These are phyloP conservation scores for Syngnathoides biaculeatus DNA, from an alignment of 2,113 vertebrate genomes.

Conservation along the genomic window DNA sequence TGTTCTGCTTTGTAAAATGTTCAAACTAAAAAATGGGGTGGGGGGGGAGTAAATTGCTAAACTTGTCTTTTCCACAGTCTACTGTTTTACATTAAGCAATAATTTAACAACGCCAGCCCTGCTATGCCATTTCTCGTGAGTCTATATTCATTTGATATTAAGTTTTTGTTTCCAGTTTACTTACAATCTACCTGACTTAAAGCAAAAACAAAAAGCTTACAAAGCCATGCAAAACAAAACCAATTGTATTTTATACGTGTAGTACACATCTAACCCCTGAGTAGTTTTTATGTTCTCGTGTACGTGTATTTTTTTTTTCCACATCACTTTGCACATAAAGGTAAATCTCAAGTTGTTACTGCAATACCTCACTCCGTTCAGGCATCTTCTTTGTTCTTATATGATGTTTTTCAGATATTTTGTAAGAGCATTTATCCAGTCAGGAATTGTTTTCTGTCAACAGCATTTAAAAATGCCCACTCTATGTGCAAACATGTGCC, in stretches of 20 bases:
- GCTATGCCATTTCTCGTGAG: slow-evolving; percentile 4
- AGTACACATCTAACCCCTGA: slow-evolving; percentile 45
- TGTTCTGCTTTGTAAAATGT: slow-evolving; percentile 35
- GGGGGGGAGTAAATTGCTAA: slow-evolving; percentile 55
- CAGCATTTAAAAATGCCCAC: slow-evolving; percentile 66
- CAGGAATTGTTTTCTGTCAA: slow-evolving; percentile 52
- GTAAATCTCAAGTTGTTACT: slow-evolving; percentile 42
- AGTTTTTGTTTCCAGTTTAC: slow-evolving; percentile 17
- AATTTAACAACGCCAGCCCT: slow-evolving; percentile 23
- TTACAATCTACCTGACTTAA: slow-evolving; percentile 46
- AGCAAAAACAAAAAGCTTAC: slow-evolving; percentile 41
- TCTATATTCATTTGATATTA: neutral
- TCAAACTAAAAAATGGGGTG: slow-evolving; percentile 15
- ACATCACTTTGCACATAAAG: slow-evolving; percentile 49
- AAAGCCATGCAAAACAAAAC: slow-evolving; percentile 62
- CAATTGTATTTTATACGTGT: slow-evolving; percentile 51
- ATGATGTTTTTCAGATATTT: slow-evolving; percentile 55
- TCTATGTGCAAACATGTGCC: slow-evolving; percentile 66
- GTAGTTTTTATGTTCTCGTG: slow-evolving; percentile 9
- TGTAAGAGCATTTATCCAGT: slow-evolving; percentile 63
- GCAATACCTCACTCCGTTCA: slow-evolving; percentile 62
- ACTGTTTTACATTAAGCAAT: slow-evolving; percentile 30
- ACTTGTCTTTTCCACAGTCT: slow-evolving; percentile 20
- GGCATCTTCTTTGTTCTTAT: slow-evolving; percentile 47
- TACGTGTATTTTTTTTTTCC: slow-evolving; percentile 52